Base-by-base conservation (phyloP, 2,888 invertebrate genomes). In the Lycaena phlaeas region DNA sequence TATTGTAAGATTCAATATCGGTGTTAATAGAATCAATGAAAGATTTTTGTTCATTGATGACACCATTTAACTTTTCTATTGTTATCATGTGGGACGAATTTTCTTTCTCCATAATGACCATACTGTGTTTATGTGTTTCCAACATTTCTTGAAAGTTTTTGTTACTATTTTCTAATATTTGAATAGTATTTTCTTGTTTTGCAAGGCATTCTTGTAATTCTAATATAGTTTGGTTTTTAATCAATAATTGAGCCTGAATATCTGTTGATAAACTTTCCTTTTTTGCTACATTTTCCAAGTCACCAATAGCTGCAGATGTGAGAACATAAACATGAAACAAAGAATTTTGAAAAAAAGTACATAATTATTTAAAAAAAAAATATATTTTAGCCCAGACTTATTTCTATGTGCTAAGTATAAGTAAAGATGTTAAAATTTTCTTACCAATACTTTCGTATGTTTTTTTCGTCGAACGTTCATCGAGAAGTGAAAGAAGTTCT, bases 401-500 rank as follows among this genome's bases (percentile, higher is more conserved):
- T n/a, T n/a, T n/a, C n/a, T n/a, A n/a, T n/a, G n/a, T n/a, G n/a
- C n/a, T n/a, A n/a, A n/a, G n/a, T n/a, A 27, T 11, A 27, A 27
- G 6, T 10, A 29, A 29, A n/a, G n/a, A n/a, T n/a, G n/a, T n/a
- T n/a, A n/a, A 7, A 17, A 31, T 7, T 31, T 18, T 17, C 11
- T 34, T 18, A 34, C 34, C 34, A 7, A 18, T 27, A n/a, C 7
- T 27, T 7, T 57, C 51, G n/a, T 43, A 36, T 44, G 44, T 40
- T 48, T 59, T 64, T 36, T 56, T 69, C 11, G 28, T 41, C 7
- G 46, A 41, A 42, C 63, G 53, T 49, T 87, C 86, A 14, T 75
- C 67, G 18, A 88, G 52, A 1, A 73, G 60, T 1, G 76, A 75
- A 0, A 88, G 49, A 3, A 89, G 56, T 54, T 89, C 88, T 18